These are phyloP conservation scores for Suillia variegata DNA, from an alignment of 2,888 invertebrate genomes.

Conservation along the genomic window DNA sequence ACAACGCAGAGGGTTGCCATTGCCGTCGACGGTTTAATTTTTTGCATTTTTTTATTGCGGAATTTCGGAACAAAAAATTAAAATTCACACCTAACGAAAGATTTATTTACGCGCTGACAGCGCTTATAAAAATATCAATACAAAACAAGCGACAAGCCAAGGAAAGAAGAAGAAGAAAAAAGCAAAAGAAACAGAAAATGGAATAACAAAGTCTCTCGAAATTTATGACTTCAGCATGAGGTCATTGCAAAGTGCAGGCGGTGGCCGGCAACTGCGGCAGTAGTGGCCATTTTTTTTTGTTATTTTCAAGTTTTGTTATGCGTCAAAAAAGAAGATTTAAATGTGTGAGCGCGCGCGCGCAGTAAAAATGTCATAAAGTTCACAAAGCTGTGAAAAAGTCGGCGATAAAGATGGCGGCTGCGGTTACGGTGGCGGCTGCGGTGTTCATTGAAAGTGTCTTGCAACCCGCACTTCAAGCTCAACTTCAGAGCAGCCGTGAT, in stretches of 20 bases:
- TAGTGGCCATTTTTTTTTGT: not conserved
- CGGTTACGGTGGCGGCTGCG: too few relatives aligned
- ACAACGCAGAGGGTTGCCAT: not conserved
- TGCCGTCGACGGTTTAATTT: not conserved
- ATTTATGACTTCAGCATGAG: constrained; percentile 22
- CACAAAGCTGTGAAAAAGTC: constrained; percentile 7
- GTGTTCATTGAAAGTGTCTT: too few relatives aligned
- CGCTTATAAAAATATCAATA: constrained; percentile 24
- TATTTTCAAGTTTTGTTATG: not conserved
- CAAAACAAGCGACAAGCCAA: constrained; percentile 1
- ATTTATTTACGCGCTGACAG: constrained; percentile 28
- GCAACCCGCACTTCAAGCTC: too few relatives aligned
- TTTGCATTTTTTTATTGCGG: not conserved
- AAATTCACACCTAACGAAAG: constrained; percentile 27
- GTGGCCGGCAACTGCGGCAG: not conserved
- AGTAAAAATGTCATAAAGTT: constrained; percentile 17
- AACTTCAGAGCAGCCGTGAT: too few relatives aligned
- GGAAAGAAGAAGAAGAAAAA: not conserved
- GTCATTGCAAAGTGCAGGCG: constrained; percentile 25
- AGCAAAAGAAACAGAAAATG: not conserved
- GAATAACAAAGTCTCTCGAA: constrained; percentile 3
- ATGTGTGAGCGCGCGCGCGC: constrained; percentile 3
- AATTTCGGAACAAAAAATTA: not conserved
- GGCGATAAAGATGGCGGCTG: not conserved
- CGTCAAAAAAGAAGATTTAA: not conserved